Conservation (phyloP, 1,140 invertebrate genomes). For the Pseudoatta argentina region DNA sequence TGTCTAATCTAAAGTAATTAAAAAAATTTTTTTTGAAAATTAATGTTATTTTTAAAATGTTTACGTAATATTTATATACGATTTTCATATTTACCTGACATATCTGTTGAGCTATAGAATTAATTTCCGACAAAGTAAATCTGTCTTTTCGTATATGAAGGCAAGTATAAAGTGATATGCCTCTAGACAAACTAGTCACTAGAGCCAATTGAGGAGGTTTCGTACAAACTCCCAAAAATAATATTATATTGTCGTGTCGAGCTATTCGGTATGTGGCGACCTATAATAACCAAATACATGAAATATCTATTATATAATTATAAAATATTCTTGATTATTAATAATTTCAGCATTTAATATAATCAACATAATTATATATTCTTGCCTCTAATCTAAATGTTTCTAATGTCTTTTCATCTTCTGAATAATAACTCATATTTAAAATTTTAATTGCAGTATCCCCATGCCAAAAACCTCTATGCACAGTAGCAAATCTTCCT, state of each 20-base stretch:
- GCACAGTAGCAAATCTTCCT: conserved; percentile 97
- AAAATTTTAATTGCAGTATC: conserved; percentile 99
- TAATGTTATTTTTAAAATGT: neutral
- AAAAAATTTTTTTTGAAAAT: too few relatives aligned
- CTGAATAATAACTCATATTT: conserved; percentile 95
- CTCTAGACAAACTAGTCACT: conserved; percentile 98
- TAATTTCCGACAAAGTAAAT: conserved; percentile 97
- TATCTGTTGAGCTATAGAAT: conserved; percentile 98
- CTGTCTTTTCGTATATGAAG: conserved; percentile 97
- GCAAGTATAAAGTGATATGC: conserved; percentile 97
- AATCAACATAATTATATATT: conserved; percentile 25
- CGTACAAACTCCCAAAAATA: conserved; percentile 99
- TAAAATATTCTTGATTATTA: conserved; percentile 17
- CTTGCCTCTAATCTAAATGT: conserved; percentile 96
- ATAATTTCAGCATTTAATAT: neutral
- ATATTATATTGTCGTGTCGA: conserved; percentile 98
- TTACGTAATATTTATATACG: neutral
- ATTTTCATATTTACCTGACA: conserved; percentile 91
- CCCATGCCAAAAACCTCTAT: conserved; percentile 98
- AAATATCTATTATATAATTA: neutral
- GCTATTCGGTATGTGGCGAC: conserved; percentile 98
- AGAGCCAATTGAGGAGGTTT: conserved; percentile 98
- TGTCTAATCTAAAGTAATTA: too few relatives aligned
- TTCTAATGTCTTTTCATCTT: conserved; percentile 96
- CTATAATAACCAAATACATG: conserved; percentile 82